Conservation (phyloP, 2,113 vertebrate species). For the Sinocyclocheilus anophthalmus region DNA sequence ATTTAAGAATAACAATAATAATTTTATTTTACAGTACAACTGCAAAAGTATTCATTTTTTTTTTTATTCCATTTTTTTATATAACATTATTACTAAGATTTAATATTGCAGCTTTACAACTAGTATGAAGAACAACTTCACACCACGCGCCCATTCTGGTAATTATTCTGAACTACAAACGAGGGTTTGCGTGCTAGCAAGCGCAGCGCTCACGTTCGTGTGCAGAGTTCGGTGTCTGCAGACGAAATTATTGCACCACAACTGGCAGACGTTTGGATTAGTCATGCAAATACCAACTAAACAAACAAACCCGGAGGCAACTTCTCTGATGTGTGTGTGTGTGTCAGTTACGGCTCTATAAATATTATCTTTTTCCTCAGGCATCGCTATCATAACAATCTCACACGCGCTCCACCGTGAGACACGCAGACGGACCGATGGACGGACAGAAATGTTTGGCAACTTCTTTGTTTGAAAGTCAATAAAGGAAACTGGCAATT, state of each 20-base stretch:
- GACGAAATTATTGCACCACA: not conserved
- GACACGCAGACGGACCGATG: constrained; percentile 22
- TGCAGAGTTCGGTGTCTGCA: no score
- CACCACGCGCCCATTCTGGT: not conserved
- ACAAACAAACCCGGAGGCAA: constrained; percentile 14
- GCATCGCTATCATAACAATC: constrained; percentile 22
- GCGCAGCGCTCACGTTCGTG: not conserved
- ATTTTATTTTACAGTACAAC: not conserved
- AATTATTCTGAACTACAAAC: not conserved
- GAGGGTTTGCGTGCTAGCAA: not conserved
- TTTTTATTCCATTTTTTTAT: no score
- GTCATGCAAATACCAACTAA: constrained; percentile 21
- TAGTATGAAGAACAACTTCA: no score
- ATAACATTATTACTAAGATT: not conserved
- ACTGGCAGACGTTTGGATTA: constrained; percentile 2
- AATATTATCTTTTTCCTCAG: constrained; percentile 44
- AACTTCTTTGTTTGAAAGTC: constrained; percentile 50
- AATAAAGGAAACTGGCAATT: constrained; percentile 70
- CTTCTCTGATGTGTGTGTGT: constrained; percentile 20
- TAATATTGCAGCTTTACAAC: no score
- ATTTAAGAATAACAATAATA: no score
- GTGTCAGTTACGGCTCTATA: constrained; percentile 37
- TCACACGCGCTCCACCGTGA: constrained; percentile 35
- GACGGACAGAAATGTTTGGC: constrained; percentile 40
- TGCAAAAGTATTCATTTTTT: no score